Evolutionary conservation across 2,113 vertebrate genomes (phyloP).

Genomic region (Physeter macrocephalus): DNA sequence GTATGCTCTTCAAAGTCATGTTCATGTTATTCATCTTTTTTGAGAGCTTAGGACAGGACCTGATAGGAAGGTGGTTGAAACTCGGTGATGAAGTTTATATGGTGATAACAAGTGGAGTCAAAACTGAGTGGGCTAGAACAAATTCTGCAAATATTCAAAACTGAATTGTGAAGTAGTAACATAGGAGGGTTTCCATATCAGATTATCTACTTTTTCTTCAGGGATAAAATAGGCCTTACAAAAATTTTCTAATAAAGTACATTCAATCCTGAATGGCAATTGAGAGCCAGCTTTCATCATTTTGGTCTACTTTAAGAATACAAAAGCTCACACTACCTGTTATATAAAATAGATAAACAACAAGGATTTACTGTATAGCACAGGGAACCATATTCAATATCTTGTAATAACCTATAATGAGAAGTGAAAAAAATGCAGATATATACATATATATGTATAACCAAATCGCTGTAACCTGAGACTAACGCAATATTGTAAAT

Average conservation of each 20-base stretch:
- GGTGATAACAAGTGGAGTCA: background rate
- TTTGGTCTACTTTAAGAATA: background rate
- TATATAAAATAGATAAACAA: background rate
- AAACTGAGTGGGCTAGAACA: background rate
- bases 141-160: background rate
- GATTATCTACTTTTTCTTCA: background rate
- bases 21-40: background rate
- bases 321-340: background rate
- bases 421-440: background rate
- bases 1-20: background rate
- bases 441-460: background rate
- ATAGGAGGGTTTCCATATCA: background rate
- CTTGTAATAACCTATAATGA: background rate
- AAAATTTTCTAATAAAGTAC: background rate
- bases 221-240: background rate
- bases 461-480: background rate
- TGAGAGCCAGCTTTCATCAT: background rate
- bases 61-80: background rate
- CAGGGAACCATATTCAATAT: background rate
- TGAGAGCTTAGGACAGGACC: background rate
- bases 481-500: background rate
- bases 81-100: background rate
- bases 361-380: background rate
- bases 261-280: background rate
- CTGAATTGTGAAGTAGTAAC: background rate